These are phyloP conservation scores for Lycaena phlaeas DNA, from an alignment of 2,888 invertebrate species.

Conservation along the genomic window DNA sequence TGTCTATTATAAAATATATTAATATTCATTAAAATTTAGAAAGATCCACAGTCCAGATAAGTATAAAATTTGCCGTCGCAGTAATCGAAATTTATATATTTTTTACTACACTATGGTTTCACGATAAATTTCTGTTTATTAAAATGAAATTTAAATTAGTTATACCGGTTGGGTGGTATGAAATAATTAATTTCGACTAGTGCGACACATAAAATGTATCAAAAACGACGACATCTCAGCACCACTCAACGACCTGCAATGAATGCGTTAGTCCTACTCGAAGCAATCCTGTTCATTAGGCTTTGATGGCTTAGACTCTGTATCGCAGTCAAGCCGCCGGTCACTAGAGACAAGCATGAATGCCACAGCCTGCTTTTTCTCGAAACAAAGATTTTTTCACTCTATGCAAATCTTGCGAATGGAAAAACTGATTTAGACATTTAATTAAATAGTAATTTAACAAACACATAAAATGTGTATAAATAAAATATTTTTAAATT, in stretches of 20 bases:
- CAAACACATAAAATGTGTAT: no score
- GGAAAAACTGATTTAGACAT: not conserved
- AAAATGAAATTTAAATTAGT: no score
- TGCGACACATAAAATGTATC: not conserved
- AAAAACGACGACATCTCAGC: slow-evolving; percentile 8
- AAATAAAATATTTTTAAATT: no score
- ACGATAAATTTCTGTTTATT: no score
- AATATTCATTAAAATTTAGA: no score
- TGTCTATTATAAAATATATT: no score
- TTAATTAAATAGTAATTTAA: no score
- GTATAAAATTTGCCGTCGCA: no score
- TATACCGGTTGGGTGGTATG: no score
- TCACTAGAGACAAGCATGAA: slow-evolving; percentile 50
- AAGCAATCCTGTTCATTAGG: slow-evolving; percentile 50
- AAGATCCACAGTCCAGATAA: no score
- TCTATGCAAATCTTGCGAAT: not conserved
- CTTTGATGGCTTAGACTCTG: slow-evolving; percentile 46
- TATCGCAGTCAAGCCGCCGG: slow-evolving; percentile 50
- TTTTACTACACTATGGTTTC: no score
- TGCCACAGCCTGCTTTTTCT: slow-evolving; percentile 41
- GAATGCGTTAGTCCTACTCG: slow-evolving; percentile 34
- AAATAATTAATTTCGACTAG: not conserved
- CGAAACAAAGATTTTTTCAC: slow-evolving; percentile 10
- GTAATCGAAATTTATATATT: no score
- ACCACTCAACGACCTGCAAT: slow-evolving; percentile 22